Evolutionary conservation across 2,797 vertebrate species (phyloP), one percentile per base, ranked within the genome.

Genomic region (Lithobates pipiens): DNA sequence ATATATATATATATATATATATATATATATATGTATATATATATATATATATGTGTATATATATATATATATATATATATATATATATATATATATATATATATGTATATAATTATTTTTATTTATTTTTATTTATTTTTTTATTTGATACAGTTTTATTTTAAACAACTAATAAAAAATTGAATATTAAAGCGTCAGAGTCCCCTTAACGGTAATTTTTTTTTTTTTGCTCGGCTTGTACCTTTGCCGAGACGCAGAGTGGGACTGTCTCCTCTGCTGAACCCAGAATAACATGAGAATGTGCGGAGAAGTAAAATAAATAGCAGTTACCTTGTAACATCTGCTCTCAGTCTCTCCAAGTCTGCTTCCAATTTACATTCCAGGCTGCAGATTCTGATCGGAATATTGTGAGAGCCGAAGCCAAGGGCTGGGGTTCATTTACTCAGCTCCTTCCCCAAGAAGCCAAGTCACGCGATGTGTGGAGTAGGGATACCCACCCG

Each of bases 311-410:
- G 83, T 78, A n/a, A 77, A 70, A 81, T 78, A 88, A 85, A 71
- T 78, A 78, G 9, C 46, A 85, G 70, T 46, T 84, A 89, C 85
- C 88, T 90, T 89, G 86, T 84, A 88, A 88, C 82, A 84, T 88
- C 87, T 90, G 86, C 88, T 90, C 91, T 95, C 21, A 76, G 82
- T 81, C 73, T 84, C 85, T 54, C 82, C 93, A 93, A 93, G 94
- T 95, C 93, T 93, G 90, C 72, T 91, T 95, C 94, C 95, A 96
- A 94, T 95, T 95, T 93, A 93, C 93, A 94, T 96, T 95, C 93
- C 91, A 91, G 91, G 91, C 90, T 91, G 89, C 90, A 93, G 90
- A 89, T 92, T 92, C 90, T 89, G 93, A 93, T 93, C 83, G 76
- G 83, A 85, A 85, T 85, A 85, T 85, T 85, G 83, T 79, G 83